Percentiles rank a stretch among this genome's conserved stretches.
Evolutionary conservation across 1,140 invertebrate genomes (phyloP).

Genomic region (Drosophila sproati): DNA sequence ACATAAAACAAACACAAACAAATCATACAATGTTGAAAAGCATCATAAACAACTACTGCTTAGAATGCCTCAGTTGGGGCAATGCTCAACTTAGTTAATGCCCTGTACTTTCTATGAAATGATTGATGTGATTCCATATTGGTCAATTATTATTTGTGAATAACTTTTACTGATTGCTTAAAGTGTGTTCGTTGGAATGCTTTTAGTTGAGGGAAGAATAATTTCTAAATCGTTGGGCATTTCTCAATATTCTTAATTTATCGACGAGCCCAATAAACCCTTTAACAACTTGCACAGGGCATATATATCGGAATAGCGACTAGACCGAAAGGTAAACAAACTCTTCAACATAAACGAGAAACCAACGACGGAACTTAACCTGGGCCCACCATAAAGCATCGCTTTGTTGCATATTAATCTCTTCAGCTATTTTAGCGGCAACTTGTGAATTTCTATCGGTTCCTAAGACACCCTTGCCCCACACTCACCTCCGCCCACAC

Average conservation of each 20-base stretch:
- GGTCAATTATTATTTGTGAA: too few relatives aligned
- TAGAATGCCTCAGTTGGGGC: slow-evolving; percentile 1
- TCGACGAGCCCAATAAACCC: neutral
- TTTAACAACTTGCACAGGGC: neutral
- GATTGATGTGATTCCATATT: too few relatives aligned
- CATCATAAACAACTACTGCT: slow-evolving; percentile 40
- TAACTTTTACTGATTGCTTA: too few relatives aligned
- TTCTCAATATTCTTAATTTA: too few relatives aligned
- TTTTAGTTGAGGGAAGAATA: too few relatives aligned
- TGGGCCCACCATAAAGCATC: slow-evolving; percentile 29
- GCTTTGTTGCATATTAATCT: slow-evolving; percentile 50
- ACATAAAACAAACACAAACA: slow-evolving; percentile 5
- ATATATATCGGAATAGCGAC: neutral
- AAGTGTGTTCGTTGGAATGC: too few relatives aligned
- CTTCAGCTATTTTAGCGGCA: slow-evolving; percentile 62
- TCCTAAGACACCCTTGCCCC: slow-evolving; percentile 1
- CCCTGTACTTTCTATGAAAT: neutral
- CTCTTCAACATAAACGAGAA: neutral
- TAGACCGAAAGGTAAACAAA: slow-evolving; percentile 32
- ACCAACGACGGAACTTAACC: neutral
- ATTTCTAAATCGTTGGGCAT: too few relatives aligned
- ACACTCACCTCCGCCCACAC: too few relatives aligned
- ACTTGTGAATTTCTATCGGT: slow-evolving; percentile 58
- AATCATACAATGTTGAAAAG: slow-evolving; percentile 26
- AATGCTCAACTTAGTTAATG: neutral